Percentiles rank a stretch among this genome's conserved stretches.
Conservation (phyloP, 2,888 invertebrate species). For the Seira sanloemensis region DNA sequence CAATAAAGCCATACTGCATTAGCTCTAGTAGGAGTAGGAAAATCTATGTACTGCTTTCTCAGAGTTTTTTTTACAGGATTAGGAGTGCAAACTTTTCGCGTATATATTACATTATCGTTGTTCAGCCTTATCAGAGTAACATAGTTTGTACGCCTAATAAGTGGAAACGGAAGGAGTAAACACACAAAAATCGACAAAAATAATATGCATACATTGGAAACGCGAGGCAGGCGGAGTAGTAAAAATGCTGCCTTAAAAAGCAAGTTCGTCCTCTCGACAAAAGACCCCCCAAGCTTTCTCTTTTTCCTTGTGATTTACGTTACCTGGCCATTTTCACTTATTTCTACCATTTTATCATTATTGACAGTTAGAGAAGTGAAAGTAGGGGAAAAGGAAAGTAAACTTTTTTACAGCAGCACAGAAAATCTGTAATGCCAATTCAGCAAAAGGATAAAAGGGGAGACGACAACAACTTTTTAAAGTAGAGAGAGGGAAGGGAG, state of each 20-base stretch:
- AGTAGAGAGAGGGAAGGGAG: not conserved
- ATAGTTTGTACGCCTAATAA: not conserved
- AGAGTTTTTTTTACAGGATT: too few relatives aligned
- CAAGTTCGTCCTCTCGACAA: constrained; percentile 36
- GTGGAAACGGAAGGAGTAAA: not conserved
- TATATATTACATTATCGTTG: too few relatives aligned
- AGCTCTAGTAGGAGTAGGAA: too few relatives aligned
- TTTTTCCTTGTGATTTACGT: constrained; percentile 52
- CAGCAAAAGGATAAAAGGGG: constrained; percentile 30
- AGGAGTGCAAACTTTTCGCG: too few relatives aligned
- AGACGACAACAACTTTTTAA: not conserved
- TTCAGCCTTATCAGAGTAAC: too few relatives aligned
- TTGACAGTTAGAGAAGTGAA: constrained; percentile 48
- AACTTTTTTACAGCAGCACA: constrained; percentile 39
- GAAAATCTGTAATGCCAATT: constrained; percentile 45
- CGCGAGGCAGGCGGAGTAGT: constrained; percentile 5
- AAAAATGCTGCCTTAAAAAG: constrained; percentile 50
- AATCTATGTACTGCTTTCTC: too few relatives aligned
- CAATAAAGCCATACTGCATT: too few relatives aligned
- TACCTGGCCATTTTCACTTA: constrained; percentile 63
- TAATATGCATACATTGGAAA: constrained; percentile 35
- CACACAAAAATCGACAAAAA: not conserved
- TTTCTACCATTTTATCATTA: constrained; percentile 64
- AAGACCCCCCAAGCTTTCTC: constrained; percentile 17
- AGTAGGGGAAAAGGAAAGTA: constrained; percentile 48